Percentiles rank a stretch among this genome's conserved stretches.
Conservation (phyloP, 2,113 vertebrate genomes). For the Fulica atra region DNA sequence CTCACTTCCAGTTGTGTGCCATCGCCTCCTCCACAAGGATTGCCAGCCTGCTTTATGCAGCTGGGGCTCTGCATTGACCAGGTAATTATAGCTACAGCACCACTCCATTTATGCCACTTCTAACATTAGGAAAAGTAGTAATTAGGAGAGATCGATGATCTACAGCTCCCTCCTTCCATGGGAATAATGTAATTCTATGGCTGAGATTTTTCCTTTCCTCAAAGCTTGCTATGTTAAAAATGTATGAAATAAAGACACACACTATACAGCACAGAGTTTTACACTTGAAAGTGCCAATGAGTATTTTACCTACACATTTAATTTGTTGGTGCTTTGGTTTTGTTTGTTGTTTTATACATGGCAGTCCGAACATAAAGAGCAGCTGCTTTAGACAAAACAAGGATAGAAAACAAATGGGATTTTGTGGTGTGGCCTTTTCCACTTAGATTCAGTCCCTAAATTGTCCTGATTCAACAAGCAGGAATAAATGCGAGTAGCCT, state of each 20-base stretch:
- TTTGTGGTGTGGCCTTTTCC: not conserved
- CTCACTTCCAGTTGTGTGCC: not conserved
- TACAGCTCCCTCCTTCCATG: not conserved
- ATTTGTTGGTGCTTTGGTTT: not conserved
- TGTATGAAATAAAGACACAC: not conserved
- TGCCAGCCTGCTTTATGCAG: not conserved
- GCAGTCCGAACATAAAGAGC: not conserved
- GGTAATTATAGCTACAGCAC: not conserved
- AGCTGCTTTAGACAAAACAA: not conserved
- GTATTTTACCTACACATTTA: not conserved
- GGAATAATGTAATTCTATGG: not conserved
- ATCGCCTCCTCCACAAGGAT: not conserved
- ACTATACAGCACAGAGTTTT: not conserved
- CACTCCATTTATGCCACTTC: not conserved
- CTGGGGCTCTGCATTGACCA: not conserved
- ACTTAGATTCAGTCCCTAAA: not conserved
- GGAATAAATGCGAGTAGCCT: not conserved
- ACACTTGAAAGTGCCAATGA: not conserved
- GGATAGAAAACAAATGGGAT: not conserved
- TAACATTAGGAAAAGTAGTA: not conserved
- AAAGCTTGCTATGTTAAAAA: not conserved
- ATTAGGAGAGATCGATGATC: not conserved
- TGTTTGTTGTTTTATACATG: not conserved
- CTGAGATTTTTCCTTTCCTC: not conserved
- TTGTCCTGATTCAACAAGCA: not conserved